Evolutionary conservation across 2,888 invertebrate genomes (phyloP).

Genomic region (Ptychoptera contaminata): DNA sequence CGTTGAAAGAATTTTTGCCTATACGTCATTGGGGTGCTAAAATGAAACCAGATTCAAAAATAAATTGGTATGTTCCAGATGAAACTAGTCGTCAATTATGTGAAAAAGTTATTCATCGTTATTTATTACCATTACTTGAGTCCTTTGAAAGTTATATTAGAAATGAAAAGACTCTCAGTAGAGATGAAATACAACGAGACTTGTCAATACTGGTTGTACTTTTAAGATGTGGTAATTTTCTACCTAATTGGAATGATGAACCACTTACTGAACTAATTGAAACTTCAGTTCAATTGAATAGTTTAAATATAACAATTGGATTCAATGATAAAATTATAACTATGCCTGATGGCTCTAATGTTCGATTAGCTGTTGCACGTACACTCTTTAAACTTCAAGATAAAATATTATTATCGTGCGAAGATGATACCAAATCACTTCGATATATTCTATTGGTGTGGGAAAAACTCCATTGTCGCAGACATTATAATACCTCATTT

Average conservation of each 20-base stretch:
- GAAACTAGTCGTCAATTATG: constrained; percentile 50
- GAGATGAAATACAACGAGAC: constrained; percentile 50
- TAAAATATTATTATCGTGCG: constrained; percentile 45
- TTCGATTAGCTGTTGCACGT: constrained; percentile 43
- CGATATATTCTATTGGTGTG: constrained; percentile 36
- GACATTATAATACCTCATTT: constrained; percentile 20
- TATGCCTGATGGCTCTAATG: constrained; percentile 52
- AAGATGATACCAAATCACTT: constrained; percentile 68
- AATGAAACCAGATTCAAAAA: constrained; percentile 39
- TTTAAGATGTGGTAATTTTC: constrained; percentile 43
- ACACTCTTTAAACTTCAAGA: constrained; percentile 45
- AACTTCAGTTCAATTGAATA: constrained; percentile 12
- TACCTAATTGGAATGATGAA: constrained; percentile 53
- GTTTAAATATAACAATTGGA: constrained; percentile 35
- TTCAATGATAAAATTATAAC: constrained; percentile 27
- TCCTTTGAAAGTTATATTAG: constrained; percentile 40
- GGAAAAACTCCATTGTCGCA: constrained; percentile 10
- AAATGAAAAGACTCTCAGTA: constrained; percentile 36
- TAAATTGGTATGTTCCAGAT: constrained; percentile 66
- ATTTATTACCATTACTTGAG: constrained; percentile 46
- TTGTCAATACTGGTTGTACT: constrained; percentile 50
- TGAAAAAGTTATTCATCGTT: constrained; percentile 45
- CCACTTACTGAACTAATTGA: constrained; percentile 21
- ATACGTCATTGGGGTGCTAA: constrained; percentile 62
- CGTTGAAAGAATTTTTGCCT: constrained; percentile 52